phyloP scores from a whole-genome alignment of 2,113 vertebrate species.

The Ceratotherium simum region DNA sequence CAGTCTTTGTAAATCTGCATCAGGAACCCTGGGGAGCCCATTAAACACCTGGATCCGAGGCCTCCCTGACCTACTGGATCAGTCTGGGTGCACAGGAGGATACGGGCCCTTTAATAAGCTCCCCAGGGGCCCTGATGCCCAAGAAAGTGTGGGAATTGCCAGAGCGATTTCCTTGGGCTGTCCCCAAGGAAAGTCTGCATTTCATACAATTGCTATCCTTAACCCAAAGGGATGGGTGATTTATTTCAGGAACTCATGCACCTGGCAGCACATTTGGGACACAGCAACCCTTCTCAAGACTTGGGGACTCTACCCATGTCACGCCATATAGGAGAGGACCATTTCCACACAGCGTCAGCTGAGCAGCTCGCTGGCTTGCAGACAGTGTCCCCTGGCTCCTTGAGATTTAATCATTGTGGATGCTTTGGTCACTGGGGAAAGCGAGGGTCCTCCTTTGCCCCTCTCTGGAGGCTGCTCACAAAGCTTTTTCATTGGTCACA shows the following conservation, averaged over 20 bases:
- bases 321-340: neutral
- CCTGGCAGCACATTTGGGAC: neutral
- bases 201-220: neutral
- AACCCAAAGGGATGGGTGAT: neutral
- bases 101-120: constrained; percentile 57
- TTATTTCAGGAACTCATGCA: neutral
- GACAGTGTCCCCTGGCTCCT: neutral
- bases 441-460: neutral
- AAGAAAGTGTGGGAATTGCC: neutral
- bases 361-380: neutral
- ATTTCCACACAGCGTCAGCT: neutral
- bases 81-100: neutral
- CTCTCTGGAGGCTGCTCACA: neutral
- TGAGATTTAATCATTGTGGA: neutral
- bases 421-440: neutral
- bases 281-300: neutral
- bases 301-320: neutral
- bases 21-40: constrained; percentile 44
- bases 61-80: neutral
- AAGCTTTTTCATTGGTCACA: neutral
- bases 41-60: neutral
- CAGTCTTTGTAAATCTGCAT: constrained; percentile 1
- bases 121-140: neutral
- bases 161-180: neutral
- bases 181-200: neutral